These are phyloP conservation scores for Cheilosia vernalis DNA, from an alignment of 2,888 invertebrate genomes.

Conservation along the genomic window DNA sequence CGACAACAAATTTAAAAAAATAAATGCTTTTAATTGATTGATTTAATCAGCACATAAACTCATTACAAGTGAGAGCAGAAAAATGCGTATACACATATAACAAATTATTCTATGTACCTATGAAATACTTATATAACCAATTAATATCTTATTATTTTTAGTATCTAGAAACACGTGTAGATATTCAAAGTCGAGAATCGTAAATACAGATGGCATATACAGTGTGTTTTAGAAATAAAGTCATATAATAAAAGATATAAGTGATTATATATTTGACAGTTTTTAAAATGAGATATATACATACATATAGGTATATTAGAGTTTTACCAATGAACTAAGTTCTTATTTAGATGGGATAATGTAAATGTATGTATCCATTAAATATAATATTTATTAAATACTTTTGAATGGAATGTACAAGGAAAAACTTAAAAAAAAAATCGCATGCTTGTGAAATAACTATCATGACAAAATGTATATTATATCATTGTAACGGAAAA, in stretches of 20 bases:
- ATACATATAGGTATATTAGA: constrained; percentile 17
- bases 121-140: constrained; percentile 19
- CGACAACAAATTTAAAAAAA: constrained; percentile 6
- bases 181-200: constrained; percentile 29
- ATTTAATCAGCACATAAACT: constrained; percentile 6
- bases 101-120: constrained; percentile 38
- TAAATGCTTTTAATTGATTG: constrained; percentile 11
- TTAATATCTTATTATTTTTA: neutral
- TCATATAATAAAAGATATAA: neutral
- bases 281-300: constrained; percentile 39
- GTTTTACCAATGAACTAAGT: constrained; percentile 68
- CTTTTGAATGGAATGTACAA: constrained; percentile 35
- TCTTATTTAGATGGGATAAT: constrained; percentile 50
- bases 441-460: constrained; percentile 66
- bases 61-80: constrained; percentile 24
- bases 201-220: constrained; percentile 18
- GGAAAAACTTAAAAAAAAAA: constrained; percentile 21
- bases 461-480: constrained; percentile 63
- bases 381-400: constrained; percentile 39
- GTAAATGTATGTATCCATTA: constrained; percentile 45
- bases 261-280: constrained; percentile 32
- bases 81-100: neutral
- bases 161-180: constrained; percentile 45
- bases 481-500: constrained; percentile 58
- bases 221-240: constrained; percentile 22